A percentile compares a stretch with the other conserved stretches of the same genome.
These are phyloP conservation scores for Bos javanicus DNA, from an alignment of 2,113 vertebrate genomes.

Conservation along the genomic window DNA sequence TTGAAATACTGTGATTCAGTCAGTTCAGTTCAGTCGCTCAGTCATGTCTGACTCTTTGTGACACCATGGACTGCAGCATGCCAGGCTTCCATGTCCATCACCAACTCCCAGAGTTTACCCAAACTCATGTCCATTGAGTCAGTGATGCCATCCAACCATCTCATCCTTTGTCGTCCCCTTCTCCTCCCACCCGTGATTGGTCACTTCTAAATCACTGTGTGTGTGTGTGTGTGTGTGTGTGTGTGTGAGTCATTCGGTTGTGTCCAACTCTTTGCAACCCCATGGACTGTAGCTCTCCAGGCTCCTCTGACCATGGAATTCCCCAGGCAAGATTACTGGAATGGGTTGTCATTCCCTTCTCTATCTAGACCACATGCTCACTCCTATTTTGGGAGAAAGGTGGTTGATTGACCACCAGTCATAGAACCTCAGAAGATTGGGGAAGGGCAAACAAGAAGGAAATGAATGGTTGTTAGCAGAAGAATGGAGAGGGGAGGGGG, in stretches of 20 bases:
- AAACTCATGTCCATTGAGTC: background rate
- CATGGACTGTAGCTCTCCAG: background rate
- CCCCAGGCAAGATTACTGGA: background rate
- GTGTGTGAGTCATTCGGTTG: background rate
- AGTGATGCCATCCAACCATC: background rate
- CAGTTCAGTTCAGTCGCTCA: background rate
- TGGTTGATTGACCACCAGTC: background rate
- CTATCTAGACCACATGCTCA: background rate
- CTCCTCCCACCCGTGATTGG: background rate
- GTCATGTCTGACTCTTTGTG: background rate
- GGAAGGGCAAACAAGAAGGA: background rate
- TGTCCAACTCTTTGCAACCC: background rate
- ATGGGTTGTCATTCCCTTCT: background rate
- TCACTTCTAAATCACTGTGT: background rate
- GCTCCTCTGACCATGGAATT: background rate
- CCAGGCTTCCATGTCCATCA: background rate
- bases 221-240: no score
- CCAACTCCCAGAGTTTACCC: background rate
- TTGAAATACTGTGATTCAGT: background rate
- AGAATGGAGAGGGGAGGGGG: background rate
- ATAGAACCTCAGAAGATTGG: fast-evolving
- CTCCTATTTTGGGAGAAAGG: background rate
- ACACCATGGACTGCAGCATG: background rate
- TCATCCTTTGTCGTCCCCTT: background rate
- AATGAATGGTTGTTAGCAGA: background rate